Evolutionary conservation across 2,113 vertebrate genomes (phyloP).

Genomic region (Ochotona princeps): DNA sequence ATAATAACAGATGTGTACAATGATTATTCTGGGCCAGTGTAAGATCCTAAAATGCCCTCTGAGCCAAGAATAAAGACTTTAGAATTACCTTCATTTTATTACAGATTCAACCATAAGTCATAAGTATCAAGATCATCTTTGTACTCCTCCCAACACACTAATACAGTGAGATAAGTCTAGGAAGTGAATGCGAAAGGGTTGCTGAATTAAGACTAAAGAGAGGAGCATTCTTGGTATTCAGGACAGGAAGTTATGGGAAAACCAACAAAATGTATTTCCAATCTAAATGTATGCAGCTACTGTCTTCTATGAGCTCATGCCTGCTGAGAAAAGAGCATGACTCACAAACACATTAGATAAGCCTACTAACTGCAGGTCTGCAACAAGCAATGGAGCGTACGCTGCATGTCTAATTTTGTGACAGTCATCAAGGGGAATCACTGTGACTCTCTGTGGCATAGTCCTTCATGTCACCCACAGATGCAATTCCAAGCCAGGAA

Average conservation of each 20-base stretch:
- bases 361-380: not conserved
- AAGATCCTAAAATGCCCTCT: not conserved
- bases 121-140: not conserved
- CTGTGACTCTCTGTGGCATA: not conserved
- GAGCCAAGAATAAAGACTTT: constrained; percentile 15
- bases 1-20: not conserved
- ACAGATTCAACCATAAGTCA: not conserved
- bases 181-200: constrained; percentile 24
- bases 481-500: not conserved
- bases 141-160: not conserved
- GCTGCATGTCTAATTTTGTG: not conserved
- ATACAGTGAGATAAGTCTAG: not conserved
- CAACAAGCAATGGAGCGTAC: not conserved
- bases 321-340: not conserved
- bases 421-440: not conserved
- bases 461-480: not conserved
- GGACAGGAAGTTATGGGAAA: constrained; percentile 21
- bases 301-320: not conserved
- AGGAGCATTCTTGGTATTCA: not conserved
- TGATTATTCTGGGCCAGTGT: not conserved
- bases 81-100: constrained; percentile 33
- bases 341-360: not conserved
- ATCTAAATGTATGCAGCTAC: not conserved
- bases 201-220: constrained; percentile 42
- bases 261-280: not conserved